Percentiles rank a stretch among this genome's conserved stretches.
Conservation (phyloP, 1,140 invertebrate genomes). For the Zaprionus kolodkinae region DNA sequence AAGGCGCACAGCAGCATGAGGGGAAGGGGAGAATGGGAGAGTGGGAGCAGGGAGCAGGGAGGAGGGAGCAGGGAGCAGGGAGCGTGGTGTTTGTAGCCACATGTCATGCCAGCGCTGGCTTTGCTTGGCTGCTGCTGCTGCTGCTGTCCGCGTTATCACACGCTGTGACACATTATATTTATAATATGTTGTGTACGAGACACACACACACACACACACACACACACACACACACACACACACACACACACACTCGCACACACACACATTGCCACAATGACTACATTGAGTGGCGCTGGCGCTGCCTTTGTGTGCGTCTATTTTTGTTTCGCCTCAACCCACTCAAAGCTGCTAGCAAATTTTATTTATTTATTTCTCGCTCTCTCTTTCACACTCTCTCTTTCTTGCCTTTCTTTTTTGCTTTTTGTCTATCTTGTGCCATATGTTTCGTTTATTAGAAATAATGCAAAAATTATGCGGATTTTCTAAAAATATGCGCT, state of each 20-base stretch:
- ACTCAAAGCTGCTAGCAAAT: conserved; percentile 38
- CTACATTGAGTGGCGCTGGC: conserved; percentile 47
- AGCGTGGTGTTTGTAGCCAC: conserved; percentile 17
- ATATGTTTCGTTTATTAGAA: conserved; percentile 71
- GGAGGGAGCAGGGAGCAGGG: neutral
- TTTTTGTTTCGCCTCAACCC: conserved; percentile 51
- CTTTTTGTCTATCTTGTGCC: conserved; percentile 25
- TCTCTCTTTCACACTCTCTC: conserved; percentile 23
- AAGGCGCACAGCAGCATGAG: neutral
- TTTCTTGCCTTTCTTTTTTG: conserved; percentile 16
- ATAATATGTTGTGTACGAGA: conserved; percentile 60
- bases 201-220: conserved; percentile 9
- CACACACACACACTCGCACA: conserved; percentile 24
- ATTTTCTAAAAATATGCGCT: conserved; percentile 58
- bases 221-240: conserved; percentile 23
- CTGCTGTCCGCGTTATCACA: conserved; percentile 68
- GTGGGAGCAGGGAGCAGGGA: neutral
- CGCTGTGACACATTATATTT: conserved; percentile 79
- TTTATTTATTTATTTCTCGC: conserved; percentile 48
- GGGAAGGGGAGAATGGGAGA: neutral
- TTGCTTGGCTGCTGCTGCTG: conserved; percentile 35
- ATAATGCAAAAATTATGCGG: conserved; percentile 74
- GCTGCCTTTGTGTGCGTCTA: conserved; percentile 47
- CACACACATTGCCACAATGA: conserved; percentile 36
- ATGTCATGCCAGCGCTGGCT: conserved; percentile 51